Base-by-base conservation (phyloP, 2,888 invertebrate genomes). In the Nymphalis c-album region DNA sequence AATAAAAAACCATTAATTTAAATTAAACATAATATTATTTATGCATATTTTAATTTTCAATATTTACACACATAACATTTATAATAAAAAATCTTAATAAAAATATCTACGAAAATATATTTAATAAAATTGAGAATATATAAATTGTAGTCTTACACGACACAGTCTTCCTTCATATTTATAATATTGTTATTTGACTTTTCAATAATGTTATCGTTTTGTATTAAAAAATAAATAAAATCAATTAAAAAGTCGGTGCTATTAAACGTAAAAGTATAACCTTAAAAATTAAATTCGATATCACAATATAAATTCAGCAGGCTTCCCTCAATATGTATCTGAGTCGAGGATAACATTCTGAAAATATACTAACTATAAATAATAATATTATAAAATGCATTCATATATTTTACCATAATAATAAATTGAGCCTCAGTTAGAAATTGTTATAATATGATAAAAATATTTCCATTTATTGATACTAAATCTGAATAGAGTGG, bases 271-370 rank as follows among this genome's bases (percentile, higher is more conserved):
- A 51, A 22, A 51, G 20, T 16, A 22, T 22, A 51, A 51, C 22
- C 46, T 59, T 66, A 63, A 69, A 58, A 67, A 63, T 67, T 72
- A 63, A 67, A 68, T 59, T 62, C 63, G 57, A 78, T 83, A 85
- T 85, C 84, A 87, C 85, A 83, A 88, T 92, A 92, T 87, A 92
- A 81, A 85, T 85, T 91, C 92, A 92, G 92, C 80, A 92, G 91
- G 90, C 77, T 85, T 85, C 85, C 91, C 91, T 92, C 91, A 90
- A 81, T 70, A 64, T 31, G 61, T 53, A 51, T n/a, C 55, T 4
- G 16, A 51, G 16, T 80, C 87, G 91, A 91, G 92, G 90, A 88
- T 74, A 82, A 84, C 91, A 81, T 92, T 89, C 91, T 91, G 91
- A 91, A 90, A 85, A 80, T 90, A 91, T 90, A 91, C 50, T 60